Conservation (phyloP, 2,888 invertebrate species). For the Pyrrhosoma nymphula region DNA sequence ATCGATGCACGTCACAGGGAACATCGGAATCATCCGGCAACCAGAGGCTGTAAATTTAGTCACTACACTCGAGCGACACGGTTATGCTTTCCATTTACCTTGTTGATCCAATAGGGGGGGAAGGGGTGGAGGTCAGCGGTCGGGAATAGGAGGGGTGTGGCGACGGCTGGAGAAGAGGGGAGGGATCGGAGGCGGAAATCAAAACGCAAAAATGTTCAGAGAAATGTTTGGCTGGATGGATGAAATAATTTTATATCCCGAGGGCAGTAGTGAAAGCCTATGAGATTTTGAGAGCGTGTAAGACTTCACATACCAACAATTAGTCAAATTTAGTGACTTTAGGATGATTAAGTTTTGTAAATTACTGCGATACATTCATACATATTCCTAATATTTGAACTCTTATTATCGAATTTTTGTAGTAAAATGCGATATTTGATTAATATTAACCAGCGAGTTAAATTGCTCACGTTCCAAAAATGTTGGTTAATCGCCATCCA, state of each 20-base stretch:
- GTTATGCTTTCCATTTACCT: slow-evolving; percentile 65
- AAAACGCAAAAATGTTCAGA: background rate
- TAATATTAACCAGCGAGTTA: too few species aligned
- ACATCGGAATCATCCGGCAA: slow-evolving; percentile 53
- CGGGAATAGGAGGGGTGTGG: background rate
- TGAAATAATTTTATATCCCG: background rate
- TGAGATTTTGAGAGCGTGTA: too few species aligned
- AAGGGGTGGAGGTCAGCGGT: background rate
- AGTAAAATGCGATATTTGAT: too few species aligned
- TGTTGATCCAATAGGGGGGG: slow-evolving; percentile 47
- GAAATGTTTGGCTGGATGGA: background rate
- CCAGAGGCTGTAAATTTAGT: slow-evolving; percentile 62
- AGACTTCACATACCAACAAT: too few species aligned
- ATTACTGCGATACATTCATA: too few species aligned
- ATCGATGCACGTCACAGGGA: slow-evolving; percentile 56
- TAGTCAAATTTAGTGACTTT: too few species aligned
- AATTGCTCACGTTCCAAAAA: too few species aligned
- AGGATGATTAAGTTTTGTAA: too few species aligned
- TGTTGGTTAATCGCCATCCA: too few species aligned
- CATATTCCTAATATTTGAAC: too few species aligned
- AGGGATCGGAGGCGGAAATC: background rate
- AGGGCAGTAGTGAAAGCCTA: background rate
- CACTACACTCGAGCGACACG: slow-evolving; percentile 58
- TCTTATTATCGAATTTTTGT: too few species aligned
- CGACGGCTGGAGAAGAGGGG: background rate